phyloP scores from a whole-genome alignment of 2,113 vertebrate genomes.

The Platysteira castanea region DNA sequence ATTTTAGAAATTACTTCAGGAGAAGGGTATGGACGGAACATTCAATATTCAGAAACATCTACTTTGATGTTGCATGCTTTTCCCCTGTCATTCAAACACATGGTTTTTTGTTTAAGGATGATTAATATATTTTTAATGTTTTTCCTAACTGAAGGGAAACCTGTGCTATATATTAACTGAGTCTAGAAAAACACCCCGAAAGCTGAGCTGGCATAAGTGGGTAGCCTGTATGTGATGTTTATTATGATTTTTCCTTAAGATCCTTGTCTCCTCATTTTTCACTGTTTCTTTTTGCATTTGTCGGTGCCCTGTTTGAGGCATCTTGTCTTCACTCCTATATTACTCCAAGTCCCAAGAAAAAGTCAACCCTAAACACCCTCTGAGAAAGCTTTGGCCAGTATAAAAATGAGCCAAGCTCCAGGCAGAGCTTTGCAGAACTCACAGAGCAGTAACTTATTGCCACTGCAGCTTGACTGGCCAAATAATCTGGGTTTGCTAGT shows the following conservation, averaged over 20 bases:
- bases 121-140: conserved; percentile 64
- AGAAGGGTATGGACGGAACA: not conserved
- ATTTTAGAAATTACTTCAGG: not conserved
- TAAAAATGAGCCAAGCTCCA: not conserved
- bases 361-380: not conserved
- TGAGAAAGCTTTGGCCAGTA: not conserved
- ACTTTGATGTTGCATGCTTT: not conserved
- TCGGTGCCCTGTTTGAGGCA: conserved; percentile 10
- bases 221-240: conserved; percentile 23
- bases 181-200: conserved; percentile 31
- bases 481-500: not conserved
- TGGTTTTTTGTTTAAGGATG: conserved; percentile 61
- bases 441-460: not conserved
- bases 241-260: conserved; percentile 50
- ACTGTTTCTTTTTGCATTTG: conserved; percentile 29
- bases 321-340: conserved; percentile 6
- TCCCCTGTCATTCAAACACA: conserved; percentile 39
- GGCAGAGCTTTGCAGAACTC: not conserved
- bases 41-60: not conserved
- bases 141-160: conserved; percentile 47
- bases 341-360: conserved; percentile 7
- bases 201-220: conserved; percentile 50
- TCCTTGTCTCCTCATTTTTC: conserved; percentile 48
- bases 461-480: not conserved
- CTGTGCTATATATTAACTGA: conserved; percentile 56